Evolutionary conservation across 2,113 vertebrate species (phyloP).

Genomic region (Elachura formosa): DNA sequence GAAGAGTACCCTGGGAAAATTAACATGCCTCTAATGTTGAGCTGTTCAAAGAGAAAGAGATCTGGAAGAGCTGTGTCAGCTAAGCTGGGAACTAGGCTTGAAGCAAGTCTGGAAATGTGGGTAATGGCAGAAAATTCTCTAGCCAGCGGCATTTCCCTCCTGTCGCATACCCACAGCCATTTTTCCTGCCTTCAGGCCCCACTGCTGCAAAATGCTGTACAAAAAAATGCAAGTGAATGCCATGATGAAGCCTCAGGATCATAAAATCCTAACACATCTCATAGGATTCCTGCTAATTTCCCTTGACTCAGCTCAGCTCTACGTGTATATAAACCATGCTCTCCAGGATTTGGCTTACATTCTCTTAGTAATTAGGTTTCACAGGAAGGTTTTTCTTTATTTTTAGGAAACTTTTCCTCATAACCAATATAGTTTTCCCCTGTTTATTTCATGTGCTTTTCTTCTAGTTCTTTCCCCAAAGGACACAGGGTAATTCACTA

Average conservation of each 20-base stretch:
- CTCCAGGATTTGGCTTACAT: constrained; percentile 7
- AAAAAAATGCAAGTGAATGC: background rate
- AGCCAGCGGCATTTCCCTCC: background rate
- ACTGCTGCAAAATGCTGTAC: background rate
- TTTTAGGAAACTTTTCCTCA: background rate
- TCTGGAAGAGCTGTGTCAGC: background rate
- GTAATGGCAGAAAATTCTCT: background rate
- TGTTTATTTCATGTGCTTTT: background rate
- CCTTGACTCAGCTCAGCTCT: background rate
- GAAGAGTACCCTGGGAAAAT: background rate
- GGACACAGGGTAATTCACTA: background rate
- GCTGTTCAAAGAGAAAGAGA: background rate
- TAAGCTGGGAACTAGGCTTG: background rate
- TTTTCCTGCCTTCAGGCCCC: background rate
- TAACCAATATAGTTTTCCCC: background rate
- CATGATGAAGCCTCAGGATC: background rate
- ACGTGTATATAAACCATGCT: background rate
- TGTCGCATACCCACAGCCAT: background rate
- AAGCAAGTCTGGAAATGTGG: background rate
- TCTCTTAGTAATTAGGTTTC: background rate
- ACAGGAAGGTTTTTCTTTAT: background rate
- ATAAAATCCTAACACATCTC: constrained; percentile 7
- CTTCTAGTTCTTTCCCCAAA: background rate
- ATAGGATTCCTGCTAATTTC: constrained; percentile 13
- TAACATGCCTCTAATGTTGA: background rate